Percentiles rank a stretch among this genome's conserved stretches.
phyloP scores from a whole-genome alignment of 2,113 vertebrate species.

The Sorex araneus region DNA sequence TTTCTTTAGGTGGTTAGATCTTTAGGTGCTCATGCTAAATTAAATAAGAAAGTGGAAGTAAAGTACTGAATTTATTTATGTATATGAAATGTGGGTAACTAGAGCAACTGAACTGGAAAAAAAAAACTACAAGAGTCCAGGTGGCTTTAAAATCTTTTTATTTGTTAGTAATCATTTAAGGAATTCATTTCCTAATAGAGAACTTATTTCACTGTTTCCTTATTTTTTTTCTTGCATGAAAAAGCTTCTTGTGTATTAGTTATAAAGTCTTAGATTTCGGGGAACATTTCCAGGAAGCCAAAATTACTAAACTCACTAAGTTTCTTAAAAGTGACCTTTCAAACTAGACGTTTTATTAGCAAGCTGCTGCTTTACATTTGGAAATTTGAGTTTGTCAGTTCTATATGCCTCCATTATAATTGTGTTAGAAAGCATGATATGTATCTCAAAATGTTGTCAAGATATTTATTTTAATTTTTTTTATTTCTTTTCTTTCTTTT shows the following conservation, averaged over 20 bases:
- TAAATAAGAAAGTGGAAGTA: no score
- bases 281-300: constrained; percentile 72
- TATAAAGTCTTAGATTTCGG: constrained; percentile 74
- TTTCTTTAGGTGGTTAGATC: no score
- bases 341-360: constrained; percentile 1
- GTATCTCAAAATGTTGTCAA: not conserved
- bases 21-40: no score
- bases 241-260: constrained; percentile 50
- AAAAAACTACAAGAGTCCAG: no score
- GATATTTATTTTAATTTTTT: constrained; percentile 70
- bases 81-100: no score
- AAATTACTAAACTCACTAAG: constrained; percentile 73
- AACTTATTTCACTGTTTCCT: no score
- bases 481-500: constrained; percentile 47
- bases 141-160: no score
- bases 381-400: constrained; percentile 3
- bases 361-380: constrained; percentile 6
- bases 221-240: not conserved
- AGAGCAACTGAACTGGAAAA: no score
- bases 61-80: no score
- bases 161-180: no score
- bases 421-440: constrained; percentile 41
- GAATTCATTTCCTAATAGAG: no score
- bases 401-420: constrained; percentile 1
- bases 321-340: constrained; percentile 69